Evolutionary conservation across 1,140 invertebrate genomes (phyloP).

Genomic region (Euwallacea fornicatus): DNA sequence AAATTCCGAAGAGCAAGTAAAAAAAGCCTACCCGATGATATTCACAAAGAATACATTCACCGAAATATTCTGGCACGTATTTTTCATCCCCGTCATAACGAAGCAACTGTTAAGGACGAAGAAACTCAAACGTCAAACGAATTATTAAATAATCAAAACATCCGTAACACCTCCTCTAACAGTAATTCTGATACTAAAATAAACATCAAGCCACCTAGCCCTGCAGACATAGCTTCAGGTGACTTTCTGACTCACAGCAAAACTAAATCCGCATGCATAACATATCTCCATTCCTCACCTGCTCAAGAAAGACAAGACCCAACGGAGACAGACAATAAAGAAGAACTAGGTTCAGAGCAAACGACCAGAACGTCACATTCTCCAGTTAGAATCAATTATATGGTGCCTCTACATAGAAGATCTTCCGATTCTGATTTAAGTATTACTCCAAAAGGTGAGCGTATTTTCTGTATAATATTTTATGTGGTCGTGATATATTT

Average conservation of each 20-base stretch:
- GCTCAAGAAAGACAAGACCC: conserved; percentile 43
- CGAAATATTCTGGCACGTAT: conserved; percentile 25
- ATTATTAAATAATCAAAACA: neutral
- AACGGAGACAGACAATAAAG: conserved; percentile 34
- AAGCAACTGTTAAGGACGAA: conserved; percentile 24
- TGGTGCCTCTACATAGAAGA: conserved; percentile 66
- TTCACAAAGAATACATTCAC: conserved; percentile 11
- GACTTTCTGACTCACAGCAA: conserved; percentile 43
- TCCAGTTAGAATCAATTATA: conserved; percentile 59
- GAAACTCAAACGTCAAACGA: conserved; percentile 33
- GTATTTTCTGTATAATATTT: neutral
- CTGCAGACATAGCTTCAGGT: conserved; percentile 50
- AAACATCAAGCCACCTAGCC: conserved; percentile 38
- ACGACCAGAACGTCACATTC: conserved; percentile 53
- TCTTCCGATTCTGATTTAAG: conserved; percentile 93
- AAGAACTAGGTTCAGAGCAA: conserved; percentile 19
- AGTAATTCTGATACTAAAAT: conserved; percentile 40
- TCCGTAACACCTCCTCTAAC: conserved; percentile 6
- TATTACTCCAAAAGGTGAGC: conserved; percentile 86
- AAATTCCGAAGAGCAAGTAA: conserved; percentile 20
- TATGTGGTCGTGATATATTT: too few relatives aligned
- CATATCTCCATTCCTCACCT: conserved; percentile 46
- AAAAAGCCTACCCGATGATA: conserved; percentile 10
- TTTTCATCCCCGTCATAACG: conserved; percentile 26
- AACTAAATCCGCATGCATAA: conserved; percentile 53